Percentiles rank a stretch among this genome's conserved stretches.
Conservation (phyloP, 2,113 vertebrate genomes). For the Promerops cafer region DNA sequence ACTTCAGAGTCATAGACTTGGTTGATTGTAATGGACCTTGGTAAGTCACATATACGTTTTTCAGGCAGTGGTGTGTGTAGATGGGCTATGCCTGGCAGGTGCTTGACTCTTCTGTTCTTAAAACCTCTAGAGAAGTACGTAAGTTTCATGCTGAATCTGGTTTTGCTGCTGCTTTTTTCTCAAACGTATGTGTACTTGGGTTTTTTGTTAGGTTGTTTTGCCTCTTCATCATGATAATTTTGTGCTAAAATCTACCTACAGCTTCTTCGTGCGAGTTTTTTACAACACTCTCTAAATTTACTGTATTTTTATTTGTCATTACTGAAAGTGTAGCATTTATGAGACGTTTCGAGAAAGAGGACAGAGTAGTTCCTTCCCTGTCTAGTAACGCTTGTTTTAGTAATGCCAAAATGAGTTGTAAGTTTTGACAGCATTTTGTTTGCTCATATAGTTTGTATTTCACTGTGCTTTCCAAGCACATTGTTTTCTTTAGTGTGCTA, state of each 20-base stretch:
- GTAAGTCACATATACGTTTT: background rate
- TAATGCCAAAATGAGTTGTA: background rate
- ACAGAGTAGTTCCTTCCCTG: background rate
- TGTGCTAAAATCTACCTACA: background rate
- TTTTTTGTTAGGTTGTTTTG: background rate
- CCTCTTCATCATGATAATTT: background rate
- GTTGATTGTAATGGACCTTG: background rate
- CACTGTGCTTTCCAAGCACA: background rate
- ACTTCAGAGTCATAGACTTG: background rate
- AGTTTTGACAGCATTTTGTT: background rate
- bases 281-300: background rate
- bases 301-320: background rate
- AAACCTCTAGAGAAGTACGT: background rate
- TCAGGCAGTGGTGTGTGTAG: background rate
- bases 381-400: background rate
- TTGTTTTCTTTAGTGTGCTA: background rate
- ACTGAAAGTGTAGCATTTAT: background rate
- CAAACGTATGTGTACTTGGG: accelerated
- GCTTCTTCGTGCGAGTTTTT: background rate
- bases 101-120: background rate
- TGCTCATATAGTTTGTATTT: background rate
- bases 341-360: background rate
- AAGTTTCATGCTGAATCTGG: background rate
- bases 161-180: background rate
- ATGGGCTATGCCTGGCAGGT: background rate